Evolutionary conservation across 2,113 vertebrate genomes (phyloP).

Genomic region (Polypterus senegalus): DNA sequence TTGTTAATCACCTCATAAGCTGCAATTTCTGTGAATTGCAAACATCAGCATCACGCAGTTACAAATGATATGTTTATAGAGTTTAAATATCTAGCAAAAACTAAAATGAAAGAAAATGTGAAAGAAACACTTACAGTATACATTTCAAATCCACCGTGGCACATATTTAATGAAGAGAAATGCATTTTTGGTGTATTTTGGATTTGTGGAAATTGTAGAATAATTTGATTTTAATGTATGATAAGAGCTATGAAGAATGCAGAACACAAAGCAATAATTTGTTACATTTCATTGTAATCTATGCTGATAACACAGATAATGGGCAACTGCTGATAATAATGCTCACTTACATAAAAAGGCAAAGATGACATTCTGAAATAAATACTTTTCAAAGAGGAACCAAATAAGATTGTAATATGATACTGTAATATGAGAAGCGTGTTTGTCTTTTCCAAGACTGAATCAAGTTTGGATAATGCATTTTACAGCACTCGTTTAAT

Average conservation of each 20-base stretch:
- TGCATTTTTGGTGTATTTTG: constrained; percentile 19
- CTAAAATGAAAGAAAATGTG: no score
- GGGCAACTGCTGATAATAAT: constrained; percentile 22
- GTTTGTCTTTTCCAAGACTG: constrained; percentile 3
- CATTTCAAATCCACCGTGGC: no score
- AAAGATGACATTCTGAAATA: background rate
- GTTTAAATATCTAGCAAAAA: no score
- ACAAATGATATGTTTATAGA: no score
- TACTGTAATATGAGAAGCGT: background rate
- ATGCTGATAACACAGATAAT: constrained; percentile 21
- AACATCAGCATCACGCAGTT: no score
- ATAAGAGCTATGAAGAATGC: constrained; percentile 12
- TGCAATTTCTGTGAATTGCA: no score
- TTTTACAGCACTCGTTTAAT: constrained; percentile 1
- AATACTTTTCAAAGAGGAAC: background rate
- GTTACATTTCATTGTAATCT: background rate
- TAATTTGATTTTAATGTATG: constrained; percentile 27
- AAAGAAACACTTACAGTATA: no score
- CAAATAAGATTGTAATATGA: constrained; percentile 6
- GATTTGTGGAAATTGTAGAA: constrained; percentile 13
- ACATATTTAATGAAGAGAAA: no score
- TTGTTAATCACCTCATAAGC: no score
- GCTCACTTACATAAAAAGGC: background rate
- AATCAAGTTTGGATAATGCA: constrained; percentile 1
- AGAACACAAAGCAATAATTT: constrained; percentile 18